Conservation (phyloP, 2,113 vertebrate genomes). For the Hippocampus zosterae region DNA sequence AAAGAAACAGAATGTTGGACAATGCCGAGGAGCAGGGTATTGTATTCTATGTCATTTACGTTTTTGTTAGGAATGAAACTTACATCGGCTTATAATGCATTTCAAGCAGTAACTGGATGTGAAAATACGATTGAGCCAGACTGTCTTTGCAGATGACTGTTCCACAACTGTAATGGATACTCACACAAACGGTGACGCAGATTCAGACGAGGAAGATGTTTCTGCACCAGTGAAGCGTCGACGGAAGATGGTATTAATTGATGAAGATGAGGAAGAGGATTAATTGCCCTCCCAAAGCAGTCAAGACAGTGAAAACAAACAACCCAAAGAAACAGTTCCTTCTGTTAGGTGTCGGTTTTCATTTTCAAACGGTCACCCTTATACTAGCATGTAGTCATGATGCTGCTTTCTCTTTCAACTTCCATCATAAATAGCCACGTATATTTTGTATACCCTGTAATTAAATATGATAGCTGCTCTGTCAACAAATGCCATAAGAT, state of each 20-base stretch:
- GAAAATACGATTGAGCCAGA: not conserved
- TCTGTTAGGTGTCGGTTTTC: not conserved
- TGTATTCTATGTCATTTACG: not conserved
- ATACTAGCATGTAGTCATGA: too few species aligned
- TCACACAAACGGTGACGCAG: conserved; percentile 25
- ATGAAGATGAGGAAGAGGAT: conserved; percentile 69
- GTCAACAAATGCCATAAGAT: too few species aligned
- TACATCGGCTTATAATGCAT: not conserved
- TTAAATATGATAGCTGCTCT: too few species aligned
- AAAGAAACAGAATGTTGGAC: conserved; percentile 74
- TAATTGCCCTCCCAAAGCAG: conserved; percentile 18
- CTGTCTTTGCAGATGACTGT: conserved; percentile 34
- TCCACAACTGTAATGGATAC: conserved; percentile 2
- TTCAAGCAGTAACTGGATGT: not conserved
- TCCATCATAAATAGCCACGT: too few species aligned
- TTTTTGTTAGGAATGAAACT: not conserved
- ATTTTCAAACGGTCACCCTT: too few species aligned
- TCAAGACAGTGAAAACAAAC: conserved; percentile 1
- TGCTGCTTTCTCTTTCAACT: too few species aligned
- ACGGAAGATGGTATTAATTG: conserved; percentile 75
- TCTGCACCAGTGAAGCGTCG: conserved; percentile 71
- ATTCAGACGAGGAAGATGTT: conserved; percentile 62
- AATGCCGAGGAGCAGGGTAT: conserved; percentile 69
- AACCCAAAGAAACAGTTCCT: conserved; percentile 1
- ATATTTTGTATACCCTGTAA: too few species aligned